These are phyloP conservation scores for Mesaphorura yosii DNA, from an alignment of 1,140 invertebrate genomes.

Conservation along the genomic window DNA sequence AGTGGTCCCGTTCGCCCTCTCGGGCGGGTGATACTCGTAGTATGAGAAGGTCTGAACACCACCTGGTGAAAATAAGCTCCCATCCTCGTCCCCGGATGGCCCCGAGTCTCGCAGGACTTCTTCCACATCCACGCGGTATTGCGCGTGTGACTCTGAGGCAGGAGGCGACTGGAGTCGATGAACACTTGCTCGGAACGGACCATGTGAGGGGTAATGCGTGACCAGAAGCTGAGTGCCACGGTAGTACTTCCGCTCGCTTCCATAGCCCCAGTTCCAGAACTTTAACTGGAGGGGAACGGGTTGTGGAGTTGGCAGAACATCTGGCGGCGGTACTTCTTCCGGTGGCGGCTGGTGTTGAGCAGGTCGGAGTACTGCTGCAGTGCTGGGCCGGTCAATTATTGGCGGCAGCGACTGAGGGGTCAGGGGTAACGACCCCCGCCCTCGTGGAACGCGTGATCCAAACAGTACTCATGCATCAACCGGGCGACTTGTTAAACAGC, in stretches of 20 bases:
- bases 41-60: slow-evolving; percentile 15
- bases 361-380: not conserved
- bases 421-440: slow-evolving; percentile 20
- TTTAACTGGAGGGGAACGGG: slow-evolving; percentile 24
- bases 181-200: slow-evolving; percentile 21
- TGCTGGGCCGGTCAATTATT: not conserved
- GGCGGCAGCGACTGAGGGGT: slow-evolving; percentile 14
- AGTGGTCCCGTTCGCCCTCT: slow-evolving; percentile 14
- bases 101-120: too few species aligned
- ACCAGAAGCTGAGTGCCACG: slow-evolving; percentile 22
- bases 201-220: slow-evolving; percentile 22
- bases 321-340: not conserved
- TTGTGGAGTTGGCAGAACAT: not conserved
- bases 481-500: too few species aligned
- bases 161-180: slow-evolving; percentile 2
- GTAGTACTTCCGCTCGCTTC: slow-evolving; percentile 13
- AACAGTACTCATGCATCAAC: slow-evolving; percentile 25
- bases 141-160: not conserved
- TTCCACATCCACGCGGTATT: not conserved
- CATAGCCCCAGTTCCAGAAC: slow-evolving; percentile 25
- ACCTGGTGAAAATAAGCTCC: slow-evolving; percentile 5
- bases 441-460: slow-evolving; percentile 11
- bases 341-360: not conserved
- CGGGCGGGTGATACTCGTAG: slow-evolving; percentile 9
- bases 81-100: too few species aligned